phyloP scores from a whole-genome alignment of 2,797 vertebrate species.

The Sebastes vulpes region DNA sequence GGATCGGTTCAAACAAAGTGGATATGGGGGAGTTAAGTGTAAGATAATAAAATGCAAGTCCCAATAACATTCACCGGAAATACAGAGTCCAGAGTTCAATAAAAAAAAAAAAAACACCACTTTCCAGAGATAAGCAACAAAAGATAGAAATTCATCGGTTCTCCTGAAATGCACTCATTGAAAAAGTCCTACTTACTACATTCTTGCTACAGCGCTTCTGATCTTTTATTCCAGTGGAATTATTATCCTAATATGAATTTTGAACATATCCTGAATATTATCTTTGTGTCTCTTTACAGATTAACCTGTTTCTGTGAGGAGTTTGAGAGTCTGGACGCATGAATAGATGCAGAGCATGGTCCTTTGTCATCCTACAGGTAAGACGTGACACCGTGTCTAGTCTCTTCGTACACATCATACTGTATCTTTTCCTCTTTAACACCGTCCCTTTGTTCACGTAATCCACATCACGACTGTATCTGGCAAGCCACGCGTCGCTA shows the following conservation, averaged over 20 bases:
- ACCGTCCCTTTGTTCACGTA: neutral
- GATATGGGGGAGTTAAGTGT: too few relatives aligned
- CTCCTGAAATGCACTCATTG: neutral
- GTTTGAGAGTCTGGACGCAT: slow-evolving; percentile 35
- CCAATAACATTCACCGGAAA: too few relatives aligned
- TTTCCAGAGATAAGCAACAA: too few relatives aligned
- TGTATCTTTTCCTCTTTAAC: neutral
- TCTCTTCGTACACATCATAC: neutral
- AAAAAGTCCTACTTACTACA: neutral
- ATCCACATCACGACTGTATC: too few relatives aligned
- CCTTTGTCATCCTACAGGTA: slow-evolving; percentile 63
- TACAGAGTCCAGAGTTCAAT: too few relatives aligned
- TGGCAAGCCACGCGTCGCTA: too few relatives aligned
- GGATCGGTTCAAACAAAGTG: too few relatives aligned
- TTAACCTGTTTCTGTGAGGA: slow-evolving; percentile 21
- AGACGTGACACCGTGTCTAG: neutral
- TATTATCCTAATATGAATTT: neutral
- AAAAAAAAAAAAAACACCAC: too few relatives aligned
- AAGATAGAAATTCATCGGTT: too few relatives aligned
- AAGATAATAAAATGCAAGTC: too few relatives aligned
- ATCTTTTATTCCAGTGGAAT: neutral
- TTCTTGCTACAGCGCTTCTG: neutral
- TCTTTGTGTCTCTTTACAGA: slow-evolving; percentile 42
- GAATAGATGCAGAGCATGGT: slow-evolving; percentile 46
- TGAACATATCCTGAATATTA: neutral